These are phyloP conservation scores for Minunthozetes semirufus DNA, from an alignment of 2,888 invertebrate species.

Conservation along the genomic window DNA sequence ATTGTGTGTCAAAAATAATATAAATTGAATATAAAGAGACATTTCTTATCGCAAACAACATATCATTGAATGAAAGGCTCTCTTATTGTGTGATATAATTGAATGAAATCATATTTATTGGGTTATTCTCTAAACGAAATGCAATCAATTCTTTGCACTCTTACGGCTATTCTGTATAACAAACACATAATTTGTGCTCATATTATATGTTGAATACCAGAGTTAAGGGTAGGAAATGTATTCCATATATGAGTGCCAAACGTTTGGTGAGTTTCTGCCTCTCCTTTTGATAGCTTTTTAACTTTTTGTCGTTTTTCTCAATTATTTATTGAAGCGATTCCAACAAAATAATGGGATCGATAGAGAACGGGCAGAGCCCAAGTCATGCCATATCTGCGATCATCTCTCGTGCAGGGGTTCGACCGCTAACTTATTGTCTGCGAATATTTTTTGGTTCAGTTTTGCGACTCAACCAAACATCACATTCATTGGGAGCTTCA, in stretches of 20 bases:
- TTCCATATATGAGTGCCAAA: background rate
- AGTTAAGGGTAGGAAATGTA: background rate
- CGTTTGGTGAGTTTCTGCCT: background rate
- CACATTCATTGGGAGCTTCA: background rate
- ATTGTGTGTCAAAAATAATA: background rate
- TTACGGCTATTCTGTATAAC: background rate
- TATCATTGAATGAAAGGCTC: background rate
- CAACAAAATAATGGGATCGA: background rate
- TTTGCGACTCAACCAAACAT: background rate
- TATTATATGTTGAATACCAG: background rate
- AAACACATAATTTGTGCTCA: constrained; percentile 3
- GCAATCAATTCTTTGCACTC: background rate
- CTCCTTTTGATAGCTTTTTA: background rate
- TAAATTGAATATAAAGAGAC: background rate
- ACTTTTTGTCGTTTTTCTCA: constrained; percentile 3
- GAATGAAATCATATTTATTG: background rate
- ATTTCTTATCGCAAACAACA: background rate
- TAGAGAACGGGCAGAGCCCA: background rate
- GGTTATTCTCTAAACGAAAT: background rate
- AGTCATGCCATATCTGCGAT: background rate
- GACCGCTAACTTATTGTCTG: background rate
- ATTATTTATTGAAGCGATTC: constrained; percentile 13
- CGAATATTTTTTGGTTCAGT: background rate
- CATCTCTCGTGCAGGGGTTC: background rate
- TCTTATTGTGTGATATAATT: background rate